These are phyloP conservation scores for Danio choprae DNA, from an alignment of 2,797 vertebrate genomes.

Conservation along the genomic window DNA sequence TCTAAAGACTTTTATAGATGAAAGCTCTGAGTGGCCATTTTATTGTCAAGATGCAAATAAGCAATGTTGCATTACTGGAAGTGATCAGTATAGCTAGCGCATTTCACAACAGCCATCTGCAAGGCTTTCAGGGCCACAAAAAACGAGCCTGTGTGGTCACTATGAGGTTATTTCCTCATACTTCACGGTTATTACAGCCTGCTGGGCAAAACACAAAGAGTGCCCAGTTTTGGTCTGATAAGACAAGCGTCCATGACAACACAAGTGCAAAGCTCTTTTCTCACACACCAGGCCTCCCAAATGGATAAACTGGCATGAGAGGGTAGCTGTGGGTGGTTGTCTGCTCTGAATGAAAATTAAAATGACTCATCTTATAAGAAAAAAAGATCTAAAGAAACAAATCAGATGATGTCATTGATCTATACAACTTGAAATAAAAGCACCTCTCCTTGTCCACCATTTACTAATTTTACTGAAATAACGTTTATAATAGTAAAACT, in stretches of 20 bases:
- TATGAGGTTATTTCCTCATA: constrained; percentile 29
- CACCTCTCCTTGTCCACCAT: no score
- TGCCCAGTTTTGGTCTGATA: constrained; percentile 21
- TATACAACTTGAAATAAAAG: no score
- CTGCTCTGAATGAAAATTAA: neutral
- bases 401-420: no score
- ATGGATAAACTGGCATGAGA: neutral
- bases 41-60: constrained; percentile 30
- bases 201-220: constrained; percentile 31
- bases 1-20: constrained; percentile 19
- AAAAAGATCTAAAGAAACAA: neutral
- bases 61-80: constrained; percentile 48
- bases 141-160: constrained; percentile 21
- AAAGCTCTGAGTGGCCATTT: constrained; percentile 11
- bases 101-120: constrained; percentile 14
- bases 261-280: constrained; percentile 34
- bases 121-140: constrained; percentile 30
- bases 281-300: constrained; percentile 22
- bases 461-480: no score
- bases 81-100: constrained; percentile 16
- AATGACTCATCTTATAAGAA: constrained; percentile 6
- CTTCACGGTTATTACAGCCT: constrained; percentile 11
- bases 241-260: constrained; percentile 43
- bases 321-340: constrained; percentile 11
- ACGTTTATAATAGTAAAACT: no score